These are phyloP conservation scores for Dryas iulia DNA, from an alignment of 1,140 invertebrate genomes.

Conservation along the genomic window DNA sequence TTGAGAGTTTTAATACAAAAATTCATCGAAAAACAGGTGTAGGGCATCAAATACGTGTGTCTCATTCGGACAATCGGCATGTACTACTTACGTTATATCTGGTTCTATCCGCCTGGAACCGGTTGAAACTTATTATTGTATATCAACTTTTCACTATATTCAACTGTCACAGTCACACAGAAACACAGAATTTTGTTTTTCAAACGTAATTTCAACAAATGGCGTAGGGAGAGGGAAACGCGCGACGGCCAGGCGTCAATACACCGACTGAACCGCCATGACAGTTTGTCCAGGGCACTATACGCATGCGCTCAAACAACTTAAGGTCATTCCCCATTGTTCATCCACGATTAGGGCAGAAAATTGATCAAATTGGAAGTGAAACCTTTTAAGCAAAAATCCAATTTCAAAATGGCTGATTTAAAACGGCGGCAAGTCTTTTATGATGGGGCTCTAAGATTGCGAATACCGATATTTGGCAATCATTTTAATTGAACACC, in stretches of 20 bases:
- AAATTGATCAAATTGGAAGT: slow-evolving; percentile 63
- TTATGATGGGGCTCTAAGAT: slow-evolving; percentile 16
- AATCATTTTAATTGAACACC: neutral
- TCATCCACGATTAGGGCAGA: slow-evolving; percentile 54
- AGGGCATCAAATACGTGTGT: slow-evolving; percentile 22
- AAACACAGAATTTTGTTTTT: slow-evolving; percentile 38
- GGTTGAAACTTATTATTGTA: slow-evolving; percentile 20
- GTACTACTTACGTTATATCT: slow-evolving; percentile 50
- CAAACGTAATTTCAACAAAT: slow-evolving; percentile 34
- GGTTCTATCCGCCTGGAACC: slow-evolving; percentile 43
- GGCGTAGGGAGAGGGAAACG: slow-evolving; percentile 35
- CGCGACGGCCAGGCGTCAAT: slow-evolving; percentile 56
- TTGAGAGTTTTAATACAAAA: neutral
- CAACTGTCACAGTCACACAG: slow-evolving; percentile 45
- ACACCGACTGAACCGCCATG: slow-evolving; percentile 72
- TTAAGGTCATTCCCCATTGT: slow-evolving; percentile 75
- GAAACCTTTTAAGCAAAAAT: slow-evolving; percentile 60
- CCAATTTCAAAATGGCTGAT: slow-evolving; percentile 45
- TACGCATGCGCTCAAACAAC: slow-evolving; percentile 59
- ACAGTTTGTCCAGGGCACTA: slow-evolving; percentile 54
- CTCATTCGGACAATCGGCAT: slow-evolving; percentile 35
- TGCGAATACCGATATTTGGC: neutral
- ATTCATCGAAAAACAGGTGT: neutral
- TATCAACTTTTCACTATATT: slow-evolving; percentile 7
- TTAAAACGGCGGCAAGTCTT: slow-evolving; percentile 33